Base-by-base conservation (phyloP, 2,113 vertebrate species). In the Tachuris rubrigastra region DNA sequence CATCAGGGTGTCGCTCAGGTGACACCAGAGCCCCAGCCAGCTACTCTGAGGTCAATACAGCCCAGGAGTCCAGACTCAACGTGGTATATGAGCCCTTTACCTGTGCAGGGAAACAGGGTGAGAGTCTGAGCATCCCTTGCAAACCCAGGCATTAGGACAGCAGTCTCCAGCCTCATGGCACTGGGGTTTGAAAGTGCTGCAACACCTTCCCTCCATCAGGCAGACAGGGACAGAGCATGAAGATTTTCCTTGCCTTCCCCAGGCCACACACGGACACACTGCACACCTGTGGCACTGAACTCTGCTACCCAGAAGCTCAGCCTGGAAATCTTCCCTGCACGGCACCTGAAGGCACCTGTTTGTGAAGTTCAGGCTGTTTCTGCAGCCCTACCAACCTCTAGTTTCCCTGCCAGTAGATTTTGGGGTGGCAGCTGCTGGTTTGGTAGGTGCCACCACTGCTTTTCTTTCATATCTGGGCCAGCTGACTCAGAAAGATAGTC, bases 191-290 rank as follows among this genome's bases (percentile, higher is more conserved):
- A 67, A 18, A 24, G 18, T 37, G 37, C 76, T 47, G 30, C 53
- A 73, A 28, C 31, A 17, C 24, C 12, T 42, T 69, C 35, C 35
- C 53, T 71, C 30, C 49, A 6, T 4, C 49, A 25, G n/a, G 25
- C 60, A 76, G 52, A 25, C 19, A 30, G 27, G 17, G 30, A 42
- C 3, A n/a, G 56, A 86, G 53, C 12, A 62, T 52, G 52, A 91
- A 63, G 37, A 41, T 68, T 84, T 71, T 53, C 25, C 25, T 13
- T 13, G 14, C 6, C 35, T 53, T 22, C 59, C 39, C n/a, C 18
- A 19, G 22, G 56, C 42, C 5, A 3, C 12, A 14, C 42, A 52
- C 0, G 0, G 69, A 75, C 49, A 33, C 20, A 6, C 50, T 16
- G 27, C 42, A 27, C 16, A n/a, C 25, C 25, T 68, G 63, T 42